Conservation (phyloP, 1,140 invertebrate genomes). For the Nasonia vitripennis region DNA sequence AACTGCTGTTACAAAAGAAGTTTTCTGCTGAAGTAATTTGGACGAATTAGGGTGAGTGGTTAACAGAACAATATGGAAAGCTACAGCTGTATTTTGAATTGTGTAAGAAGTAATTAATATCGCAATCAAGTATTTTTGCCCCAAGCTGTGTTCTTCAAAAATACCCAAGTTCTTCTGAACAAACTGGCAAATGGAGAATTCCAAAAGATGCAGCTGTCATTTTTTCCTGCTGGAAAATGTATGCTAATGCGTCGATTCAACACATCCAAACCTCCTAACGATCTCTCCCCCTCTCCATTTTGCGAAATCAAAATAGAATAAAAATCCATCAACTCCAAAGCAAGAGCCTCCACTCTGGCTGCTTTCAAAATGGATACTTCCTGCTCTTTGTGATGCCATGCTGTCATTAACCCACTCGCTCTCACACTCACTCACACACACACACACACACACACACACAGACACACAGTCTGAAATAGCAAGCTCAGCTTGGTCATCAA, state of each 20-base stretch:
- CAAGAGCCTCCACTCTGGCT: background rate
- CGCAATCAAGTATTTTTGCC: conserved; percentile 4
- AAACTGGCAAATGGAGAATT: background rate
- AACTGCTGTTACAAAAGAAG: background rate
- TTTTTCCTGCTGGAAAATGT: background rate
- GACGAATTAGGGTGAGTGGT: background rate
- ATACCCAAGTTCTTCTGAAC: background rate
- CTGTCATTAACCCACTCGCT: background rate
- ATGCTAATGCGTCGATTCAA: background rate
- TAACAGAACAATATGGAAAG: too few relatives aligned
- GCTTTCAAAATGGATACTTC: conserved; percentile 11
- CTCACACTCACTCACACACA: background rate
- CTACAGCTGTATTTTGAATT: background rate
- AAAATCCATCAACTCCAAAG: too few relatives aligned
- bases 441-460: background rate
- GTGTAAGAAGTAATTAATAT: too few relatives aligned
- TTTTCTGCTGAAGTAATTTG: background rate
- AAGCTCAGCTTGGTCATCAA: background rate
- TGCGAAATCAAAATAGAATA: background rate
- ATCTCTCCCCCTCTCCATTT: too few relatives aligned
- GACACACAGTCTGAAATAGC: background rate
- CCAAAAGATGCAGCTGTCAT: background rate
- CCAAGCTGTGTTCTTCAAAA: conserved; percentile 10
- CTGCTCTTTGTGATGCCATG: background rate
- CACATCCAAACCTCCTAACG: background rate